Evolutionary conservation across 2,797 vertebrate genomes (phyloP), one percentile per base, ranked within the genome.

Genomic region (Trachops cirrhosus): DNA sequence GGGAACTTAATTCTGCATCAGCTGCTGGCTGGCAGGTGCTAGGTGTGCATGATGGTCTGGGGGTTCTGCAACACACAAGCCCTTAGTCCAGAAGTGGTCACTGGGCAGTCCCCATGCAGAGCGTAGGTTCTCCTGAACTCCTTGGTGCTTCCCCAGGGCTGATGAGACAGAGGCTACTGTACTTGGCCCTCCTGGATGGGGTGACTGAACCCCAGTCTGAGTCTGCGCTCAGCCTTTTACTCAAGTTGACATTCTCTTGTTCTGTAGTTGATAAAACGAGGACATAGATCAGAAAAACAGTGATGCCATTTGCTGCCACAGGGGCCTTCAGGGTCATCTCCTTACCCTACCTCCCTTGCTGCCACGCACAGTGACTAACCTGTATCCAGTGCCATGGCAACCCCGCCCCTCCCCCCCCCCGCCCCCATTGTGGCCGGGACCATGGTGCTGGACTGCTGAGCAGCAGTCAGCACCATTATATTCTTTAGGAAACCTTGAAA

Each of bases 1-100:
- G 99, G 74, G 99, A 99, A 10, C 97, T 99, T 99, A 99, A 99
- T 99, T 99, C 99, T 99, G 99, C 0, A 99, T 99, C 98, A 99
- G 98, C 98, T 98, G 99, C 98, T 99, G 99, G 98, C 99, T 99
- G 48, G 99, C 99, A 70, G 99, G 97, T 99, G 99, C 98, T 99
- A 99, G 97, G 99, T 99, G 98, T 99, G 99, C 99, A 6, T 34
- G 32, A 10, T 67, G 32, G 21, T 34, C 11, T 18, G 59, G 12
- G n/a, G 29, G 12, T 48, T 84, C 41, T 46, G 29, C 9, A 67
- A 16, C 21, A 34, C 21, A 9, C 44, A 34, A n/a, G 44, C 32
- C 59, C 26, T 48, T 48, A 32, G 80, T 24, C n/a, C 44, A 3
- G 7, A 34, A 67, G 59, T 48, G 32, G 41, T 24, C 44, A 34